Base-by-base conservation (phyloP, 2,888 invertebrate genomes). In the Trissonchulus latispiculum region DNA sequence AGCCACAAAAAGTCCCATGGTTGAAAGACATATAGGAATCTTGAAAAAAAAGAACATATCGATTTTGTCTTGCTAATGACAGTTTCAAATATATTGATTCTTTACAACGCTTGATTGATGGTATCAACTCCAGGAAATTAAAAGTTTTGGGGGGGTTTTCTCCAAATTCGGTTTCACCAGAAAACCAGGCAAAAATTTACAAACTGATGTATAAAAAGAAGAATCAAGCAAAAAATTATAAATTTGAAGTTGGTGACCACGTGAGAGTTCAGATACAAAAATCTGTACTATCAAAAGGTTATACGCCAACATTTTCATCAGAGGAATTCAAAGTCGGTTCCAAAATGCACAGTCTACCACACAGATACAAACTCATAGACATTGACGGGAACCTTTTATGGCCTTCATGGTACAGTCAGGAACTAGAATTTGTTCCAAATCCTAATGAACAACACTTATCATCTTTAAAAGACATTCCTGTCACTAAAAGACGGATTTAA, bases 241-340 rank as follows among this genome's bases (percentile, higher is more conserved):
- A 8, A 48, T 68, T 68, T n/a, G 36, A 68, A 35, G 69, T 68
- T 36, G 69, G 69, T 32, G 69, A 68, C n/a, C 2, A 68, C 36
- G 69, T 31, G 18, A 23, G 69, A 48, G 48, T 48, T 48, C 48
- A 48, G 23, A 15, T 48, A 48, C 8, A 15, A 48, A 48, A 48
- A 48, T 23, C 8, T 48, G 23, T 15, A 48, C 48, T 48, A 48
- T 8, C 48, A 15, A 48, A 48, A 48, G 48, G 48, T 8, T 48
- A 48, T 48, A 23, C 8, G 8, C 48, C 48, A 48, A 23, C 48
- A 8, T 8, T 15, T 48, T 15, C 23, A 48, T 48, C 23, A 15
- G 48, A 48, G 23, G 23, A 15, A 48, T 48, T 23, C 48, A 48
- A 48, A 48, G 23, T 48, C 23, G n/a, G n/a, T n/a, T n/a, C n/a